phyloP scores from a whole-genome alignment of 2,888 invertebrate species.

The Watsonalla binaria region DNA sequence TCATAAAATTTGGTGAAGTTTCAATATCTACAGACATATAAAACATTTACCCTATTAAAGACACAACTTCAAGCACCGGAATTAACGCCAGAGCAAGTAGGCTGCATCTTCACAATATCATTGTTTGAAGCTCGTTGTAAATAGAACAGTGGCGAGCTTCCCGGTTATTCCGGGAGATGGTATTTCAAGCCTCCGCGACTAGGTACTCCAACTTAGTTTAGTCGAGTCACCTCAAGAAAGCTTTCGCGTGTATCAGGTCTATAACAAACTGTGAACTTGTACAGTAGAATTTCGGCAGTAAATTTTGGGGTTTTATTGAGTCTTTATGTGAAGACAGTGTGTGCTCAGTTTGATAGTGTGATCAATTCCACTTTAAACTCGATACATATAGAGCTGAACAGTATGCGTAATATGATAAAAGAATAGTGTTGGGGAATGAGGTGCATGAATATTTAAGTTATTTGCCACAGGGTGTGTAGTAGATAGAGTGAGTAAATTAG shows the following conservation, averaged over 20 bases:
- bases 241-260: constrained; percentile 54
- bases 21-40: no score
- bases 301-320: constrained; percentile 44
- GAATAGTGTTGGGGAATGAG: background rate
- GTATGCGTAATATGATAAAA: background rate
- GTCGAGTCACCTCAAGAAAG: constrained; percentile 42
- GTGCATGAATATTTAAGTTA: background rate
- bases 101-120: constrained; percentile 38
- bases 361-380: constrained; percentile 19
- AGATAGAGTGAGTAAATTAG: constrained; percentile 6
- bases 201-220: constrained; percentile 30
- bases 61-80: background rate
- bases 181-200: constrained; percentile 23
- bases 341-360: constrained; percentile 20
- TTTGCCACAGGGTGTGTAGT: constrained; percentile 3
- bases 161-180: constrained; percentile 32
- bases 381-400: background rate
- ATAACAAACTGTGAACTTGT: constrained; percentile 47
- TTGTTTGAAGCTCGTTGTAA: constrained; percentile 42
- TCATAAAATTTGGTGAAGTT: no score
- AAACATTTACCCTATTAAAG: no score
- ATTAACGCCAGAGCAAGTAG: constrained; percentile 29
- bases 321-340: constrained; percentile 31
- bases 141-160: constrained; percentile 36
- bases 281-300: constrained; percentile 37